Conservation (phyloP, 2,888 invertebrate species). For the Pediacus dermestoides region DNA sequence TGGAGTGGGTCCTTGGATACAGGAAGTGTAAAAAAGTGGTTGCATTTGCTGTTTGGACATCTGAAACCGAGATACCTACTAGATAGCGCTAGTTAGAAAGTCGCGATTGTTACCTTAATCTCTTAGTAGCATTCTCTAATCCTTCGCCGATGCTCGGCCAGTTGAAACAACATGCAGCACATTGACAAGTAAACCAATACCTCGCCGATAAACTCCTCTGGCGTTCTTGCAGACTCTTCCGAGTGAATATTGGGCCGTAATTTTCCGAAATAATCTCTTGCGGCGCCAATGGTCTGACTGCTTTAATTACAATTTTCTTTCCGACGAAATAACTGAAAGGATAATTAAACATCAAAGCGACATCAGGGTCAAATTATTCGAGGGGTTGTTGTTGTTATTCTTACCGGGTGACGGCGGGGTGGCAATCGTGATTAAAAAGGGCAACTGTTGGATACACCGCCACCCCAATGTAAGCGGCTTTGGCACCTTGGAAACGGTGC, state of each 20-base stretch:
- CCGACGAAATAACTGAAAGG: constrained; percentile 68
- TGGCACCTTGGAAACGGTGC: constrained; percentile 53
- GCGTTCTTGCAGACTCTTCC: constrained; percentile 55
- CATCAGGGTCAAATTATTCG: background rate
- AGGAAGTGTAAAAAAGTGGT: constrained; percentile 50
- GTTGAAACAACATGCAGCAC: constrained; percentile 68
- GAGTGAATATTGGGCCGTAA: constrained; percentile 76
- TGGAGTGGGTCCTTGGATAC: constrained; percentile 46
- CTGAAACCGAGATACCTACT: constrained; percentile 37
- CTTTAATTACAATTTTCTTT: constrained; percentile 65
- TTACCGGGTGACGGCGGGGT: constrained; percentile 71
- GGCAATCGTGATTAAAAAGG: constrained; percentile 81
- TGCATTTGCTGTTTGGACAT: constrained; percentile 54
- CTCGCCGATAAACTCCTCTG: constrained; percentile 64
- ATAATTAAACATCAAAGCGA: constrained; percentile 1
- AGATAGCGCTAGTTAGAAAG: background rate
- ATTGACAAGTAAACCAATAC: constrained; percentile 77
- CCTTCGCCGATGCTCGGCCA: constrained; percentile 66
- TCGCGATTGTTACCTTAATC: constrained; percentile 45
- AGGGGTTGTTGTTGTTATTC: background rate
- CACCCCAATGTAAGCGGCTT: constrained; percentile 61
- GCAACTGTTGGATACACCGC: constrained; percentile 74
- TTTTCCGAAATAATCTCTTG: constrained; percentile 76
- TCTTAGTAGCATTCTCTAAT: constrained; percentile 50
- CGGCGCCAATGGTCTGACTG: constrained; percentile 60